Percentiles rank a stretch among this genome's conserved stretches.
These are phyloP conservation scores for Lepus timidus DNA, from an alignment of 2,113 vertebrate genomes.

Conservation along the genomic window DNA sequence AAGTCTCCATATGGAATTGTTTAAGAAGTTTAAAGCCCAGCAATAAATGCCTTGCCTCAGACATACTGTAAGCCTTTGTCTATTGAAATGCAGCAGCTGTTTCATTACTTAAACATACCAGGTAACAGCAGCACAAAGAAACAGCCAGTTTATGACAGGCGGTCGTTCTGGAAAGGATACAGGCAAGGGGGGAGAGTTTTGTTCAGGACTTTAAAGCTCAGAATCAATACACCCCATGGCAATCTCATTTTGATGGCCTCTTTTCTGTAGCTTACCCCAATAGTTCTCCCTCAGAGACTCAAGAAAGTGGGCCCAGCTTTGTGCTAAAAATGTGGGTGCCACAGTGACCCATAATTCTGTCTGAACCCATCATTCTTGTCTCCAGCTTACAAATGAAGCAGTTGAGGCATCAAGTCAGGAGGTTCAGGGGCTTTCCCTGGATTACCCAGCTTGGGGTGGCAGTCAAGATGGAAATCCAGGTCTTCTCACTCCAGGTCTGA, in stretches of 20 bases:
- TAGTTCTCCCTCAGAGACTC: background rate
- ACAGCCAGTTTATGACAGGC: slow-evolving; percentile 37
- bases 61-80: slow-evolving; percentile 83
- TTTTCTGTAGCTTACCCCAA: background rate
- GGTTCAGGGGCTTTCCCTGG: background rate
- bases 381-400: background rate
- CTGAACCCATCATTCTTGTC: background rate
- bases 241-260: background rate
- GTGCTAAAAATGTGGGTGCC: background rate
- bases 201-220: background rate
- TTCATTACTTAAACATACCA: slow-evolving; percentile 74
- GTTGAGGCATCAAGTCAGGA: background rate
- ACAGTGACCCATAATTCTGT: no score
- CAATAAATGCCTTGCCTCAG: slow-evolving; percentile 75
- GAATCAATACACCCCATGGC: background rate
- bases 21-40: slow-evolving; percentile 85
- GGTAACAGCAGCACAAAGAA: slow-evolving; percentile 71
- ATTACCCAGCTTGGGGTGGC: background rate
- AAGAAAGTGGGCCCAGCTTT: background rate
- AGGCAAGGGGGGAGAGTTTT: background rate
- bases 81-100: slow-evolving; percentile 77
- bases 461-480: background rate
- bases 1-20: slow-evolving; percentile 85
- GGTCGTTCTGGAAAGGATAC: background rate
- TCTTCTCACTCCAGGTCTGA: background rate